These are phyloP conservation scores for Aplochiton taeniatus DNA, from an alignment of 2,797 vertebrate species.

Conservation along the genomic window DNA sequence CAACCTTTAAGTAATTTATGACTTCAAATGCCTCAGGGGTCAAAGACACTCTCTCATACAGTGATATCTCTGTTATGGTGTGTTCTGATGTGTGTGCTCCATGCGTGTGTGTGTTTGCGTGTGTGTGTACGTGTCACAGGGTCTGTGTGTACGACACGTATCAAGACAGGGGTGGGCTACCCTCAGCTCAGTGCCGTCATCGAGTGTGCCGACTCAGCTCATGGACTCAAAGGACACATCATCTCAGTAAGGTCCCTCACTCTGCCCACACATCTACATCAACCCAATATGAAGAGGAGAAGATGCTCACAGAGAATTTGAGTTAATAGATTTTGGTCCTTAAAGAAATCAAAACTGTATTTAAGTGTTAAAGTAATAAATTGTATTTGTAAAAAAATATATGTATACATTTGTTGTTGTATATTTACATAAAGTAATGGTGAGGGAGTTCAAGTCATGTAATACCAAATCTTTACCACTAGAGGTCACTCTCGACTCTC, in stretches of 20 bases:
- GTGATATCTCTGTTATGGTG: too few relatives aligned
- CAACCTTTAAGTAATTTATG: too few relatives aligned
- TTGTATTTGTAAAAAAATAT: too few relatives aligned
- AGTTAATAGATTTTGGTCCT: background rate
- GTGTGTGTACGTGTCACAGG: slow-evolving; percentile 70
- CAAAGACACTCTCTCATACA: too few relatives aligned
- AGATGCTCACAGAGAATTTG: too few relatives aligned
- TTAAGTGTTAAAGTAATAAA: too few relatives aligned
- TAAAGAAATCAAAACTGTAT: background rate
- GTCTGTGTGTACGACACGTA: slow-evolving; percentile 96
- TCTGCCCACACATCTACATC: background rate
- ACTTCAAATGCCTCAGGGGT: too few relatives aligned
- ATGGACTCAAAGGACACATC: slow-evolving; percentile 97
- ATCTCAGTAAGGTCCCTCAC: slow-evolving; percentile 87
- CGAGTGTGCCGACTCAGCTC: slow-evolving; percentile 96
- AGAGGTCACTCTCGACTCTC: slow-evolving; percentile 48
- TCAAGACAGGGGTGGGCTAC: slow-evolving; percentile 97
- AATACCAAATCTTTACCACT: slow-evolving; percentile 24
- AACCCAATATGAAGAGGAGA: too few relatives aligned
- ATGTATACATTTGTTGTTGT: too few relatives aligned
- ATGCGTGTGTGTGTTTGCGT: background rate
- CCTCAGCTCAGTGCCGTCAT: slow-evolving; percentile 98
- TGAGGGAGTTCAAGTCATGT: background rate
- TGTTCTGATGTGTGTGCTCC: too few relatives aligned
- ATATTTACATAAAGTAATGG: background rate